Conservation (phyloP, 1,140 invertebrate species). For the Pogonomyrmex californicus region DNA sequence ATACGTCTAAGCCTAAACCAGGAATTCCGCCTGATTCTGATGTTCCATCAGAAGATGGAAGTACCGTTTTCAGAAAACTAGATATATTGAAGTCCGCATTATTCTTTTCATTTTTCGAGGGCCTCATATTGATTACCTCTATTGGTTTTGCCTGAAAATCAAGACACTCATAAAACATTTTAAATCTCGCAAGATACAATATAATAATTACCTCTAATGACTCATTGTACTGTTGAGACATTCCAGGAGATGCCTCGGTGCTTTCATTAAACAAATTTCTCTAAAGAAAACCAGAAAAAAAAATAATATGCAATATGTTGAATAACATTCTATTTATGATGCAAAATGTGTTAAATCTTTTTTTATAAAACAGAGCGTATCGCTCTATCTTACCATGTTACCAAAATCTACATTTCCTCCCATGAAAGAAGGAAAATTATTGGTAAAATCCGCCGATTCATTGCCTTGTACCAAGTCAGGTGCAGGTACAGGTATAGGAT, state of each 20-base stretch:
- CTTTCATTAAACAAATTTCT: conserved; percentile 84
- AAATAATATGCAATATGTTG: neutral
- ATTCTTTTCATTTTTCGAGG: conserved; percentile 77
- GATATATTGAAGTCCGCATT: conserved; percentile 83
- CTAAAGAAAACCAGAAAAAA: conserved; percentile 72
- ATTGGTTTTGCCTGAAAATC: conserved; percentile 86
- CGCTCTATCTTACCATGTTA: conserved; percentile 80
- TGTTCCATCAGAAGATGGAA: conserved; percentile 77
- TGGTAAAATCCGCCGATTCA: conserved; percentile 81
- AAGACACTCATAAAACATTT: conserved; percentile 50
- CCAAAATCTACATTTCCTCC: conserved; percentile 86
- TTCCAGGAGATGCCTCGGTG: conserved; percentile 77
- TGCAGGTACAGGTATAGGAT: conserved; percentile 80
- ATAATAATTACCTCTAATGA: conserved; percentile 81
- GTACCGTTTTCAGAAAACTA: conserved; percentile 85
- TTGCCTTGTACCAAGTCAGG: conserved; percentile 78
- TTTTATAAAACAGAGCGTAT: neutral
- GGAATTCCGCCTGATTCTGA: conserved; percentile 81
- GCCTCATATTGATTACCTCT: conserved; percentile 86
- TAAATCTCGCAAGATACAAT: conserved; percentile 3
- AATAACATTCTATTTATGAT: neutral
- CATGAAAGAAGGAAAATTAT: conserved; percentile 85
- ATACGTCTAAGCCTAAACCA: conserved; percentile 82
- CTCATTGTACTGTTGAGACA: conserved; percentile 81
- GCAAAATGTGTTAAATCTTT: neutral